phyloP scores from a whole-genome alignment of 2,113 vertebrate species.

The Meleagris gallopavo region DNA sequence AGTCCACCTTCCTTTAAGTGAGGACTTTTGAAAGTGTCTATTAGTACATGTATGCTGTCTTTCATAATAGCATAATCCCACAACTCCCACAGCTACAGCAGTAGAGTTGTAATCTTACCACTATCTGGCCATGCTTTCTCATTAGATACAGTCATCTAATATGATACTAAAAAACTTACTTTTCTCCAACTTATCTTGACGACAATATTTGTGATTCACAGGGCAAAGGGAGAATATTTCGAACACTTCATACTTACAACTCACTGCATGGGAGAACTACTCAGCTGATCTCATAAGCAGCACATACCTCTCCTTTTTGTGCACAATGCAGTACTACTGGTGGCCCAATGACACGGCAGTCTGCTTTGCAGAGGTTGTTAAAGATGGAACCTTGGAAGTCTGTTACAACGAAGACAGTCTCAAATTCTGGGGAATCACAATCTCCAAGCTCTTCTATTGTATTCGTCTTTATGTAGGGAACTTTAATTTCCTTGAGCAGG shows the following conservation, averaged over 20 bases:
- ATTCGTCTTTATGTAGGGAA: slow-evolving; percentile 84
- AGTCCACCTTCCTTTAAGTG: accelerated
- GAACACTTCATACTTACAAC: neutral
- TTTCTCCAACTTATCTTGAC: neutral
- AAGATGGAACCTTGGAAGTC: slow-evolving; percentile 88
- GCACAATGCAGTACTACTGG: slow-evolving; percentile 90
- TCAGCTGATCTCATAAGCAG: neutral
- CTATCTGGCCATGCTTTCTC: neutral
- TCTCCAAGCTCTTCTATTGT: slow-evolving; percentile 85
- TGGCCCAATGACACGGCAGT: slow-evolving; percentile 91
- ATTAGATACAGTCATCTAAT: accelerated
- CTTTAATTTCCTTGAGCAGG: slow-evolving; percentile 87
- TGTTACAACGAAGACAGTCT: slow-evolving; percentile 88
- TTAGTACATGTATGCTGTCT: neutral
- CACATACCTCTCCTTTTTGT: slow-evolving; percentile 85
- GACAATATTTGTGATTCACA: neutral
- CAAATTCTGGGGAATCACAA: slow-evolving; percentile 88
- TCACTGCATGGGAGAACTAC: neutral
- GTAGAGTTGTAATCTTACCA: neutral
- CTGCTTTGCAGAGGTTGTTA: slow-evolving; percentile 85
- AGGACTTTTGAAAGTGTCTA: neutral
- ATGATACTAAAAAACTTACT: neutral
- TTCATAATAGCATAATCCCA: neutral
- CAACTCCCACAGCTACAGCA: neutral
- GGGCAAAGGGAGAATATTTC: neutral